Conservation (phyloP, 92 coral and sea anemone genomes). For the Paragorgia papillata region DNA sequence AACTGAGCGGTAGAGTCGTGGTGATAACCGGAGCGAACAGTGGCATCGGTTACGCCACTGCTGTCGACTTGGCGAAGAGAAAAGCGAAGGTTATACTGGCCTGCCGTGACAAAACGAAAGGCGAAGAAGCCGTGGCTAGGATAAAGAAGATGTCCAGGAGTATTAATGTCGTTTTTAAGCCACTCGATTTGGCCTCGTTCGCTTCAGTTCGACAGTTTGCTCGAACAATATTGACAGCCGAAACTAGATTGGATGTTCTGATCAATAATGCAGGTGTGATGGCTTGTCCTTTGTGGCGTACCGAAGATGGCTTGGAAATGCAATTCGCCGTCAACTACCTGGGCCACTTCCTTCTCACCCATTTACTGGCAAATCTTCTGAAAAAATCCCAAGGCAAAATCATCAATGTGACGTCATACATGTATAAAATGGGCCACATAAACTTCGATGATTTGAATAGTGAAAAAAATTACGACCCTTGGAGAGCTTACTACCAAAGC, state of each 20-base stretch:
- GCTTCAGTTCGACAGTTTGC: slow-evolving; percentile 78
- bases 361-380: slow-evolving; percentile 68
- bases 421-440: slow-evolving; percentile 52
- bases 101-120: slow-evolving; percentile 66
- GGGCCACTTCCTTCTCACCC: slow-evolving; percentile 90
- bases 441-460: slow-evolving; percentile 68
- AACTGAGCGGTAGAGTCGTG: slow-evolving; percentile 74
- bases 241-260: slow-evolving; percentile 72
- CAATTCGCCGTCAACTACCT: slow-evolving; percentile 83
- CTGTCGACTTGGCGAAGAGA: slow-evolving; percentile 80
- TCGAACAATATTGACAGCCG: slow-evolving; percentile 67
- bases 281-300: slow-evolving; percentile 64
- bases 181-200: slow-evolving; percentile 81
- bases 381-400: slow-evolving; percentile 75
- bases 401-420: slow-evolving; percentile 71
- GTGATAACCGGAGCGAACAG: slow-evolving; percentile 84
- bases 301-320: slow-evolving; percentile 85
- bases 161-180: slow-evolving; percentile 61
- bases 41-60: slow-evolving; percentile 86
- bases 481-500: slow-evolving; percentile 72
- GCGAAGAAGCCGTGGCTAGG: slow-evolving; percentile 63
- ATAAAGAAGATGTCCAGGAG: slow-evolving; percentile 63
- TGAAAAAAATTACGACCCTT: slow-evolving; percentile 58
- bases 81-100: slow-evolving; percentile 83
- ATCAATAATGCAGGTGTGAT: slow-evolving; percentile 89